Conservation (phyloP, 2,797 vertebrate species). For the Gallinago solitaria region DNA sequence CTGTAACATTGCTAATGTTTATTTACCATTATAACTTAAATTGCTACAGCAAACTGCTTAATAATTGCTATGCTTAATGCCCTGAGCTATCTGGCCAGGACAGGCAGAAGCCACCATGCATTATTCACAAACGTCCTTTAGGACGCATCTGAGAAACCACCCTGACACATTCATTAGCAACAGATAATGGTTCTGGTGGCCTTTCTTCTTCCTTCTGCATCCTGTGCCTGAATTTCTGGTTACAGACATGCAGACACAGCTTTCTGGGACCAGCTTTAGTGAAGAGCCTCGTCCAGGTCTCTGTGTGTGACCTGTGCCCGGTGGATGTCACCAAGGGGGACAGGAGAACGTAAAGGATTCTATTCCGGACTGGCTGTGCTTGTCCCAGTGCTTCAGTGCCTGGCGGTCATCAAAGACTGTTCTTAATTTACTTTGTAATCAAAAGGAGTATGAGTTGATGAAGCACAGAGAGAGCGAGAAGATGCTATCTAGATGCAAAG, state of each 20-base stretch:
- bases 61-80: background rate
- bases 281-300: background rate
- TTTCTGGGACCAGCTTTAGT: background rate
- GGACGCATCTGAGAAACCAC: background rate
- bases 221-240: background rate
- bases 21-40: background rate
- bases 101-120: background rate
- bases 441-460: background rate
- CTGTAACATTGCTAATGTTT: background rate
- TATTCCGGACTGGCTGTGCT: background rate
- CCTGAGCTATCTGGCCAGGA: background rate
- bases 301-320: background rate
- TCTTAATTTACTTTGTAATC: background rate
- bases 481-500: background rate
- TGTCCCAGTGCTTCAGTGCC: background rate
- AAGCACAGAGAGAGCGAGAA: background rate
- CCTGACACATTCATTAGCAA: background rate
- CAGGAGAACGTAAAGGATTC: background rate
- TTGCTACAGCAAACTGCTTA: background rate
- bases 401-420: background rate
- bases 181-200: background rate
- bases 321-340: background rate
- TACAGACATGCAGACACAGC: accelerated
- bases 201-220: background rate
- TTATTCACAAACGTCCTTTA: background rate